Evolutionary conservation across 92 coral and sea anemone genomes (phyloP).

Genomic region (Blastomussa wellsi): DNA sequence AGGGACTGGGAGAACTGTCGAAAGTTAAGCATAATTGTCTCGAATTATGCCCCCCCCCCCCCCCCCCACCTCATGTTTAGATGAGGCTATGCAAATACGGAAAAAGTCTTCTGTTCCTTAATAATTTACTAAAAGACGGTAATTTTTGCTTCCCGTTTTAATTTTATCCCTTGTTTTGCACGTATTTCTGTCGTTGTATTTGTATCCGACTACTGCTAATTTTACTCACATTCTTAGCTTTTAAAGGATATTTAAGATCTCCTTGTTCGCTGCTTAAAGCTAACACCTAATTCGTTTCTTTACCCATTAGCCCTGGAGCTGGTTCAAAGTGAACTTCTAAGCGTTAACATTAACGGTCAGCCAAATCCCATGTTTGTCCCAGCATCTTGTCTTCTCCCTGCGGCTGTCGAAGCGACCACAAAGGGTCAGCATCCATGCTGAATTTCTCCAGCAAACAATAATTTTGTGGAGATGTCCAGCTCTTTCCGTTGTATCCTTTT

Average conservation of each 20-base stretch:
- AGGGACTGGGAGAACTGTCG: too few relatives aligned
- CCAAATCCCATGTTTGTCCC: slow-evolving; percentile 22
- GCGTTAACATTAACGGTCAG: not conserved
- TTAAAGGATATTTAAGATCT: not conserved
- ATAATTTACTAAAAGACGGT: not conserved
- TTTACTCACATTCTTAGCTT: not conserved
- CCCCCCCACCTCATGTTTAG: too few relatives aligned
- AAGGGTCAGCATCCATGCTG: not conserved
- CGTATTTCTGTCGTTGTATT: not conserved
- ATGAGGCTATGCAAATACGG: too few relatives aligned
- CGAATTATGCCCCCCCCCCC: too few relatives aligned
- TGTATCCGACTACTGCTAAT: not conserved
- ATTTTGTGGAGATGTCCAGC: slow-evolving; percentile 15
- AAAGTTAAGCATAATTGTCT: too few relatives aligned
- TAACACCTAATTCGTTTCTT: not conserved
- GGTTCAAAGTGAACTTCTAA: not conserved
- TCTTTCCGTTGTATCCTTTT: not conserved
- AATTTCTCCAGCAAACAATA: not conserved
- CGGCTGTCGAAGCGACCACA: not conserved
- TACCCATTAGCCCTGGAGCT: not conserved
- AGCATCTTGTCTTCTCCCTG: not conserved
- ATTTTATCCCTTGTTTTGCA: not conserved
- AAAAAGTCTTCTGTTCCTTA: too few relatives aligned
- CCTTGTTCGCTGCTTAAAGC: not conserved
- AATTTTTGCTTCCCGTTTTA: not conserved